Conservation (phyloP, 2,888 invertebrate species). For the Iselma pallidipennis region DNA sequence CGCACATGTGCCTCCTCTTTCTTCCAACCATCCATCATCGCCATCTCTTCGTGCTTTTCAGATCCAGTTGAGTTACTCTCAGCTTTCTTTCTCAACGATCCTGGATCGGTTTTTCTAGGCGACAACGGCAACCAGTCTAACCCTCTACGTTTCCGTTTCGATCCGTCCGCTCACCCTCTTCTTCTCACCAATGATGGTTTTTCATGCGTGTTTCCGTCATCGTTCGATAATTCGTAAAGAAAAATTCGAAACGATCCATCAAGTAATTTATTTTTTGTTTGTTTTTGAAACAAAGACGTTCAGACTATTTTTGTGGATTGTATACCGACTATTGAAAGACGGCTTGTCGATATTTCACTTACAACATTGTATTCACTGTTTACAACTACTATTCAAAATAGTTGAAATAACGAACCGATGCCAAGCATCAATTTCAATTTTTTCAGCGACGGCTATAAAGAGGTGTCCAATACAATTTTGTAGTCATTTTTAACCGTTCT, state of each 20-base stretch:
- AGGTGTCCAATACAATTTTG: too few relatives aligned
- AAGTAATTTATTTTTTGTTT: neutral
- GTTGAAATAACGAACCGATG: too few relatives aligned
- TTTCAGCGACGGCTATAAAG: too few relatives aligned
- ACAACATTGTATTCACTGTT: too few relatives aligned
- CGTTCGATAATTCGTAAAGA: neutral
- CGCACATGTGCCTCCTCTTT: slow-evolving; percentile 46
- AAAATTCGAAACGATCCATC: neutral
- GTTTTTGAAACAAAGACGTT: neutral
- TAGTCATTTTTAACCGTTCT: too few relatives aligned
- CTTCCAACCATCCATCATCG: slow-evolving; percentile 48
- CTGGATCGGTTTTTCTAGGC: neutral
- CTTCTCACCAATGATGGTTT: neutral
- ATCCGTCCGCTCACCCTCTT: neutral
- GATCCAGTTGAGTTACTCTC: neutral
- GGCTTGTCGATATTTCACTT: too few relatives aligned
- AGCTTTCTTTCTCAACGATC: neutral
- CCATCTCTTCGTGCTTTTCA: slow-evolving; percentile 29
- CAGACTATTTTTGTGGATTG: too few relatives aligned
- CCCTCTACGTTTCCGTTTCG: neutral
- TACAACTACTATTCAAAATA: too few relatives aligned
- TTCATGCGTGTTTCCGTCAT: neutral
- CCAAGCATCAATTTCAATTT: too few relatives aligned
- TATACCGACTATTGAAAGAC: too few relatives aligned
- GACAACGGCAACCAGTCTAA: neutral